Evolutionary conservation across 2,113 vertebrate species (phyloP).

Genomic region (Nothoprocta pentlandii): DNA sequence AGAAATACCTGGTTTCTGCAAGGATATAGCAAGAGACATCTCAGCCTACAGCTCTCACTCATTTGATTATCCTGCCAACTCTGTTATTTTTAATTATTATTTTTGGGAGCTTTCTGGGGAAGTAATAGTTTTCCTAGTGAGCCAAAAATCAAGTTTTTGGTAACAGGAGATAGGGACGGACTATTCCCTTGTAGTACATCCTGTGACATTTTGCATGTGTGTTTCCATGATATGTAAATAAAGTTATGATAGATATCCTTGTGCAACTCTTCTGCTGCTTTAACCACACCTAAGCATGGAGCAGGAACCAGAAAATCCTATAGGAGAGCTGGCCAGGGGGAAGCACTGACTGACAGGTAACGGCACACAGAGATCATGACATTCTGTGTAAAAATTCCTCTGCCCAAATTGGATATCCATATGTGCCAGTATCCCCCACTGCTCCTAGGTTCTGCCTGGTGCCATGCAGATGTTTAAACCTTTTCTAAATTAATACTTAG

Average conservation of each 20-base stretch:
- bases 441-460: background rate
- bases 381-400: background rate
- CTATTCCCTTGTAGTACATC: conserved; percentile 30
- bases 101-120: conserved; percentile 58
- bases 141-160: background rate
- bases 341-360: background rate
- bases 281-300: background rate
- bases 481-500: background rate
- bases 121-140: conserved; percentile 52
- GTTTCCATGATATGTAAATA: conserved; percentile 76
- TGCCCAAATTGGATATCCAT: background rate
- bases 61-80: conserved; percentile 13
- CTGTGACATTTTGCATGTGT: conserved; percentile 71
- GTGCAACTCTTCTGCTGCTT: conserved; percentile 22
- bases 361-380: background rate
- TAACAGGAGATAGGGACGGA: conserved; percentile 19
- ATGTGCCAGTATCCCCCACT: background rate
- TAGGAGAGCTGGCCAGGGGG: background rate
- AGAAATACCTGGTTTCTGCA: background rate
- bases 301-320: background rate
- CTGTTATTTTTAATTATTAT: conserved; percentile 48
- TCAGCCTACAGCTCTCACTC: conserved; percentile 29
- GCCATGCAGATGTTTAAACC: background rate
- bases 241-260: conserved; percentile 61
- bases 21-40: background rate